Base-by-base conservation (phyloP, 2,113 vertebrate genomes). In the Tragelaphus buxtoni region DNA sequence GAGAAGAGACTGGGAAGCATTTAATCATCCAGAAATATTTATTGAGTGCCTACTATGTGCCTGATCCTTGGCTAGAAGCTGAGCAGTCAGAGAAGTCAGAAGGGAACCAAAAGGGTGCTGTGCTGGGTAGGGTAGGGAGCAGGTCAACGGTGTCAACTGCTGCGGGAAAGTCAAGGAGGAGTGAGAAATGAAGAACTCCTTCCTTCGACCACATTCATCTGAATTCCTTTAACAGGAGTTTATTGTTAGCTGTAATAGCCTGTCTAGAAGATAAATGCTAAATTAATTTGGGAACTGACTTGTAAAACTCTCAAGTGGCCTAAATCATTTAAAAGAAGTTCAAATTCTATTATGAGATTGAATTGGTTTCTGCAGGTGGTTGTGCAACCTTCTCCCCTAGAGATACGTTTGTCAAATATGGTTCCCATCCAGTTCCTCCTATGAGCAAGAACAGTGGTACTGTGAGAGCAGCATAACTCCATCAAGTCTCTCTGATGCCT, bases 291-390 rank as follows among this genome's bases (percentile, higher is more conserved):
- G 63, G 63, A 96, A 93, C 93, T 97, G 96, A 97, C 72, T 98
- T 98, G 77, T 97, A 93, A 97, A 97, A 97, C 93, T 95, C 96
- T 95, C 95, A 96, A 97, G 97, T 97, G 95, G 69, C 89, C 77
- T 97, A 97, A 97, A 97, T 98, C 96, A 95, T 96, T 97, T 95
- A 97, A 97, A 97, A 97, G 93, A 97, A 91, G 93, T 97, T 97
- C 91, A 93, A 74, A 97, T 94, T 95, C 93, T 97, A 97, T 97
- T 98, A 96, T 91, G 89, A 95, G 88, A 91, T 94, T 97, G 96
- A 97, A 95, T 96, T 96, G 89, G 72, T 97, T 98, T 97, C 93
- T 97, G 96, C 95, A 97, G 95, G 95, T 98, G 96, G 72, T 93
- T 97, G 95, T 95, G 58, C 24, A 89, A 76, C 61, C 76, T 89